Base-by-base conservation (phyloP, 2,888 invertebrate species). In the Peribatodes rhomboidaria region DNA sequence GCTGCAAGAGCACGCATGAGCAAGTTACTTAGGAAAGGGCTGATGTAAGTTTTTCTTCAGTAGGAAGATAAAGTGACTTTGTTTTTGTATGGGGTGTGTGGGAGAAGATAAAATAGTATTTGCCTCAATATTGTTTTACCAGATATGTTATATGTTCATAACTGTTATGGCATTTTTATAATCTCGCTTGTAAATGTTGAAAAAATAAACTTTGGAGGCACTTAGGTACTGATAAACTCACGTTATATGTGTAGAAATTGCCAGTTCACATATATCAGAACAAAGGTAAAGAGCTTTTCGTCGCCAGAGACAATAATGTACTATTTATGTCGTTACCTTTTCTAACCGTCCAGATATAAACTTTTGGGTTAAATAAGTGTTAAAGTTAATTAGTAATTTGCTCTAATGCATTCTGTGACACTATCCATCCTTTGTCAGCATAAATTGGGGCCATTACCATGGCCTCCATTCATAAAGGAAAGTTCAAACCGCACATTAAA, bases 11-110 rank as follows among this genome's bases (percentile, higher is more conserved):
- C 58, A 52, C 54, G 59, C 47, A 35, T 58, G 52, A 49, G 18
- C 41, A 55, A 64, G 37, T 49, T 37, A 67, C 53, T 61, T 57
- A 33, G 53, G 39, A 49, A 64, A 50, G 39, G 60, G 50, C 14
- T 61, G 52, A 52, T 58, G 42, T 53, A 59, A 31, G 37, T 52
- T 52, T 52, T 52, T 33, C 22, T 41, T 42, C 13, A 11, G 31
- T 41, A 31, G 18, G 2, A 13, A 46, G 22, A 22, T 39, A 35
- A 27, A 41, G 49, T 22, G 13, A 22, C 37, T 47, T 18, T 16
- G 20, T 13, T 55, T 44, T 11, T 8, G 0, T 22, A 8, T 3
- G 20, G 44, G 16, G 0, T 46, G 22, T 46, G 11, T 6, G 7
- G n/a, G 8, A 31, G 9, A 31, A 9, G n/a, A 14, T 9, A 18